Percentiles rank a stretch among this genome's conserved stretches.
These are phyloP conservation scores for Sebastes taczanowskii DNA, from an alignment of 2,797 vertebrate genomes.

Conservation along the genomic window DNA sequence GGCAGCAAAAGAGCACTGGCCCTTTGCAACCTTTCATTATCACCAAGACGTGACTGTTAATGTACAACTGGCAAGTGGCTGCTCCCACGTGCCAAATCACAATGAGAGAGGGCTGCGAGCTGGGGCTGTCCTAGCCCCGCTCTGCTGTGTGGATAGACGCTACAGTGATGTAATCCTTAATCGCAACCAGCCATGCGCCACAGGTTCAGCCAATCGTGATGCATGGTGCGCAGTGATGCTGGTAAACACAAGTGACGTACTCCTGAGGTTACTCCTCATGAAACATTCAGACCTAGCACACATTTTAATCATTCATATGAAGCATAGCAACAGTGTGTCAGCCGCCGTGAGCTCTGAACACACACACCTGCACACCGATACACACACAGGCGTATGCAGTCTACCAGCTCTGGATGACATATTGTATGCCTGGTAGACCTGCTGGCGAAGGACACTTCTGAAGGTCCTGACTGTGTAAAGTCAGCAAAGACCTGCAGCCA, in stretches of 20 bases:
- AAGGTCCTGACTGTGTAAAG: conserved; percentile 20
- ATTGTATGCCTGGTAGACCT: background rate
- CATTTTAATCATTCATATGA: conserved; percentile 80
- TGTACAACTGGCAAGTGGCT: conserved; percentile 29
- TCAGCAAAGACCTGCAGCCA: conserved; percentile 12
- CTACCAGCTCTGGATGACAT: background rate
- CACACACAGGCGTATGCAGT: background rate
- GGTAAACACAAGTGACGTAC: conserved; percentile 63
- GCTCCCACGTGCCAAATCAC: conserved; percentile 34
- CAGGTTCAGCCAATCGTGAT: conserved; percentile 58
- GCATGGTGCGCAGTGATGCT: conserved; percentile 37
- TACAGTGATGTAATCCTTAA: conserved; percentile 67
- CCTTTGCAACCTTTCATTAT: conserved; percentile 26
- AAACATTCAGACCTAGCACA: conserved; percentile 78
- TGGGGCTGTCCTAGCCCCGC: background rate
- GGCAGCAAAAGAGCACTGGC: conserved; percentile 1
- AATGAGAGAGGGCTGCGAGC: conserved; percentile 14
- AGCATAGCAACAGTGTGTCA: conserved; percentile 60
- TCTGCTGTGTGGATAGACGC: conserved; percentile 15
- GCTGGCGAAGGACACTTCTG: background rate
- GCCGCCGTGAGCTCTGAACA: conserved; percentile 15
- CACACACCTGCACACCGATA: conserved; percentile 18
- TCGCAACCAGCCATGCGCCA: conserved; percentile 40
- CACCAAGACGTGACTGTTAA: conserved; percentile 26
- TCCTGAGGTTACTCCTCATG: conserved; percentile 70